Percentiles rank a stretch among this genome's conserved stretches.
phyloP scores from a whole-genome alignment of 2,113 vertebrate genomes.

The Entomyzon cyanotis region DNA sequence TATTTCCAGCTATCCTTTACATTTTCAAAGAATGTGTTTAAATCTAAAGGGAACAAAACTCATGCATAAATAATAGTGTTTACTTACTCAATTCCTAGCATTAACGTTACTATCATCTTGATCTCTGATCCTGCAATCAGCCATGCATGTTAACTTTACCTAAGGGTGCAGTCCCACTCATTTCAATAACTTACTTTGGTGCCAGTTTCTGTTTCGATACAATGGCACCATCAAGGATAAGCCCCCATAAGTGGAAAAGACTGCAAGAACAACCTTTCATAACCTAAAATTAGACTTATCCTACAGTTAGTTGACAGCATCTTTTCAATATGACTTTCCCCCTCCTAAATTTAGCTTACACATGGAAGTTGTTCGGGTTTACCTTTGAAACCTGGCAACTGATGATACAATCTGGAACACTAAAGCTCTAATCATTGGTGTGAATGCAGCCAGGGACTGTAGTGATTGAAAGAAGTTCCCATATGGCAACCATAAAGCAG shows the following conservation, averaged over 20 bases:
- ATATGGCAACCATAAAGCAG: neutral
- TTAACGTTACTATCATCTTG: neutral
- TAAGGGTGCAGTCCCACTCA: neutral
- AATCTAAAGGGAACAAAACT: neutral
- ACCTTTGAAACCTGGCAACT: neutral
- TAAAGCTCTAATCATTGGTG: neutral
- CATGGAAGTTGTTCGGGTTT: neutral
- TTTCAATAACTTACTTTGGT: neutral
- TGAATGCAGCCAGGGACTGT: neutral
- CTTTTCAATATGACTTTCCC: neutral
- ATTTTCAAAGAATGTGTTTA: neutral
- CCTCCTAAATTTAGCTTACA: neutral
- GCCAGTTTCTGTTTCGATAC: neutral
- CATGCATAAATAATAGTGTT: neutral
- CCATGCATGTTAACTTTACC: neutral
- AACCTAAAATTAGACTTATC: neutral
- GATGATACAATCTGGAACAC: neutral
- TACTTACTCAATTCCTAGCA: neutral
- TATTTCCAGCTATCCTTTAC: neutral
- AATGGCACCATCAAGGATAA: neutral
- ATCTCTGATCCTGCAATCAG: neutral
- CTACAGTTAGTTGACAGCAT: neutral
- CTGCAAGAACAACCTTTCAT: neutral
- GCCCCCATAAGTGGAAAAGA: neutral
- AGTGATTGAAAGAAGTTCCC: neutral